Evolutionary conservation across 2,797 vertebrate genomes (phyloP).

Genomic region (Anabacerthia variegaticeps): DNA sequence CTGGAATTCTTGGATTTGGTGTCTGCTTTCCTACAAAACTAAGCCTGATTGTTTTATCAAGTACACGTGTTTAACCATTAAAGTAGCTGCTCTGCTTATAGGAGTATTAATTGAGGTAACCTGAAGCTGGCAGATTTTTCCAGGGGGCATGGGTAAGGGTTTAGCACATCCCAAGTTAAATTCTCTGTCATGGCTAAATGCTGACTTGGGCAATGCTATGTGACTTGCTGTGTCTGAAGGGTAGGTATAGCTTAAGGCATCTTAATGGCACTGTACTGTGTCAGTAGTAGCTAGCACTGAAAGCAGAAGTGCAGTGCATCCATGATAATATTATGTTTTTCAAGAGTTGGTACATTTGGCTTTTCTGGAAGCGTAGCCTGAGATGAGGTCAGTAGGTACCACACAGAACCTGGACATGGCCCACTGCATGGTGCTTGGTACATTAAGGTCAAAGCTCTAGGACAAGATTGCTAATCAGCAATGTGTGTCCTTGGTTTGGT

Average conservation of each 20-base stretch:
- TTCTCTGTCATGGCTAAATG: neutral
- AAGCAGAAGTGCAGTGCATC: neutral
- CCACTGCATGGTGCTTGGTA: accelerated
- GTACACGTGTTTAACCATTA: neutral
- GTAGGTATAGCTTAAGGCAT: neutral
- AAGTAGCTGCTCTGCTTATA: neutral
- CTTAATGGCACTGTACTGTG: neutral
- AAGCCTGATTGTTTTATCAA: neutral
- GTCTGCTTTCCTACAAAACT: neutral
- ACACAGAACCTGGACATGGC: neutral
- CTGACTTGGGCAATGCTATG: neutral
- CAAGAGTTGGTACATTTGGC: neutral
- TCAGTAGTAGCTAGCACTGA: neutral
- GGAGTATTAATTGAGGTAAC: neutral
- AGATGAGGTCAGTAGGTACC: neutral
- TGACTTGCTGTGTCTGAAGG: neutral
- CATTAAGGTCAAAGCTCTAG: neutral
- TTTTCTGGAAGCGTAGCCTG: neutral
- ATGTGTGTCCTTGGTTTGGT: neutral
- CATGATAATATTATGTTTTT: neutral
- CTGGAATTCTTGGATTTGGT: neutral
- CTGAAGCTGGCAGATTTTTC: neutral
- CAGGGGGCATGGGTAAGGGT: neutral
- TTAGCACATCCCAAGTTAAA: neutral
- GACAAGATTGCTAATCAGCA: neutral